Percentiles rank a stretch among this genome's conserved stretches.
Conservation (phyloP, 2,888 invertebrate species). For the Entomobrya multifasciata region DNA sequence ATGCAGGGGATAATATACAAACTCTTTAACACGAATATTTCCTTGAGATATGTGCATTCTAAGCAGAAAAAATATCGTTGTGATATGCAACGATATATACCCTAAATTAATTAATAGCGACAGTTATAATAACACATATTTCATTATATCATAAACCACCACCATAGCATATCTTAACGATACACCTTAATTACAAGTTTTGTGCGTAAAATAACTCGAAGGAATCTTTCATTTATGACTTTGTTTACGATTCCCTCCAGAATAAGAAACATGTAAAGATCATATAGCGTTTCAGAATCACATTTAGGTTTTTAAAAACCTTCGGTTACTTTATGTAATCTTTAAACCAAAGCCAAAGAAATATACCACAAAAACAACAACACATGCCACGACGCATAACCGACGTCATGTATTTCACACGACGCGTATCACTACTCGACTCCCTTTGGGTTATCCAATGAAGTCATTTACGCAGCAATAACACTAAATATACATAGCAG, state of each 20-base stretch:
- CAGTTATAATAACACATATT: neutral
- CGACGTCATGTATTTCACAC: too few species aligned
- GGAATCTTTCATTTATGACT: slow-evolving; percentile 34
- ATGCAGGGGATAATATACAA: too few species aligned
- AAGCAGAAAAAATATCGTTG: too few species aligned
- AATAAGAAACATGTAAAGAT: neutral
- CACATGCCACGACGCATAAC: neutral
- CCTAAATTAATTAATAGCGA: neutral
- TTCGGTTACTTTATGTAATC: neutral
- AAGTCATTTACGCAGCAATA: slow-evolving; percentile 48
- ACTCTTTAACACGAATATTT: too few species aligned
- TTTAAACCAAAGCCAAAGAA: neutral
- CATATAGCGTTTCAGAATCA: neutral
- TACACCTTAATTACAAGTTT: slow-evolving; percentile 22
- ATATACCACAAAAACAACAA: neutral
- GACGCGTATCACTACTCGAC: too few species aligned
- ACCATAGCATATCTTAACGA: neutral
- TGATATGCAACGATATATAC: neutral
- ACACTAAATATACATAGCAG: slow-evolving; percentile 53
- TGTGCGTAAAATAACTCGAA: slow-evolving; percentile 36
- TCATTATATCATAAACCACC: neutral
- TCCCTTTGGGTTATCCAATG: slow-evolving; percentile 26
- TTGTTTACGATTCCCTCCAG: neutral
- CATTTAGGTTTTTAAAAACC: neutral
- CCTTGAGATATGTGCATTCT: too few species aligned